Conservation (phyloP, 2,113 vertebrate species). For the Physeter macrocephalus region DNA sequence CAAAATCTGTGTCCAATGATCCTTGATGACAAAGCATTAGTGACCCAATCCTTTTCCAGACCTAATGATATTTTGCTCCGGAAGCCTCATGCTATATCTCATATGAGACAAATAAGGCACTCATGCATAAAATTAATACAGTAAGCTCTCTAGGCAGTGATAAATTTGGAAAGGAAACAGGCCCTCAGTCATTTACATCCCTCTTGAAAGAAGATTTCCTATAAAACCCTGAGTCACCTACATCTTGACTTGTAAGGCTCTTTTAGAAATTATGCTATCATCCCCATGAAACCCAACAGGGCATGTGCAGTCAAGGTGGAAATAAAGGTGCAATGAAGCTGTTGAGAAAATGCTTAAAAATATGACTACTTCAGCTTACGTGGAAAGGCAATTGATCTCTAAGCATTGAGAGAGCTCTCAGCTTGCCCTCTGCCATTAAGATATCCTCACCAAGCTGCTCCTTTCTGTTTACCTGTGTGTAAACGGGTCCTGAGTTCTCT, state of each 20-base stretch:
- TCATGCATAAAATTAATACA: constrained; percentile 82
- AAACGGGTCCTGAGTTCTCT: neutral
- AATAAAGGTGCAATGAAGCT: constrained; percentile 3
- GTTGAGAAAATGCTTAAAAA: constrained; percentile 23
- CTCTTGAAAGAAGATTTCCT: constrained; percentile 41
- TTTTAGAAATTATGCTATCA: constrained; percentile 45
- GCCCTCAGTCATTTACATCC: constrained; percentile 60
- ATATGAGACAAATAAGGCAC: constrained; percentile 76
- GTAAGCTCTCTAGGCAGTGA: constrained; percentile 69
- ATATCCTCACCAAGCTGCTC: neutral
- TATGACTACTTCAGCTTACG: neutral
- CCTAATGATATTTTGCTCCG: constrained; percentile 72
- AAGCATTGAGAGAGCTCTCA: neutral
- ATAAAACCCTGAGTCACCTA: constrained; percentile 69
- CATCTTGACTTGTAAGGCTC: neutral
- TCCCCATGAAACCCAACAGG: constrained; percentile 2
- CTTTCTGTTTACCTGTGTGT: neutral
- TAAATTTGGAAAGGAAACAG: constrained; percentile 70
- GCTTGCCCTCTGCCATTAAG: neutral
- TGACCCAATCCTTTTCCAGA: constrained; percentile 74
- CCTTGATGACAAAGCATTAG: constrained; percentile 75
- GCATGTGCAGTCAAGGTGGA: constrained; percentile 36
- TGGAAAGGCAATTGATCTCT: constrained; percentile 10
- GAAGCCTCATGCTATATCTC: constrained; percentile 67
- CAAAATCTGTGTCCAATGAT: constrained; percentile 72